phyloP scores from a whole-genome alignment of 2,888 invertebrate species.

The Drosophila mayaguana region DNA sequence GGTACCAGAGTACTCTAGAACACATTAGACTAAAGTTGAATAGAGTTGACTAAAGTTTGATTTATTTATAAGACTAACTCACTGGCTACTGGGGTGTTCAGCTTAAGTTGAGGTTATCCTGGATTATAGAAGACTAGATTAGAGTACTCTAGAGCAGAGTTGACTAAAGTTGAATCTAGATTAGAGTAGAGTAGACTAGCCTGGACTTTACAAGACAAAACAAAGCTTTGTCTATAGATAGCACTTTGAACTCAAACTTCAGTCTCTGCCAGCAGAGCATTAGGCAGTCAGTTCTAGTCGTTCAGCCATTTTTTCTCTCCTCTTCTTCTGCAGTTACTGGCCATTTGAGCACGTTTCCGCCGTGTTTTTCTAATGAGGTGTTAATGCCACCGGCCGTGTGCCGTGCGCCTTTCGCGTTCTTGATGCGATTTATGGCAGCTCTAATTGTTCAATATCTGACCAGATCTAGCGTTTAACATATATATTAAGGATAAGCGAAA shows the following conservation, averaged over 20 bases:
- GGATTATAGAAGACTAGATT: too few species aligned
- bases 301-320: neutral
- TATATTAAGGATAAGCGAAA: slow-evolving; percentile 27
- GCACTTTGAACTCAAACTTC: neutral
- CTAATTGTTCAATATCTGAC: slow-evolving; percentile 41
- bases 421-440: slow-evolving; percentile 52
- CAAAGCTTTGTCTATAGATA: too few species aligned
- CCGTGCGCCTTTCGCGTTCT: slow-evolving; percentile 21
- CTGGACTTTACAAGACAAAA: neutral
- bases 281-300: neutral
- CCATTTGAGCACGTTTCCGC: slow-evolving; percentile 52
- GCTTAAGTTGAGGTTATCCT: too few species aligned
- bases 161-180: too few species aligned
- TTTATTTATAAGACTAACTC: too few species aligned
- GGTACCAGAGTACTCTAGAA: too few species aligned
- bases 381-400: slow-evolving; percentile 49
- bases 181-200: neutral
- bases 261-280: neutral
- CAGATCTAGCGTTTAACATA: neutral
- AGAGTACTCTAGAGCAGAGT: too few species aligned
- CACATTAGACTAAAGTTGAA: too few species aligned
- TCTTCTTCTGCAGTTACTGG: slow-evolving; percentile 20
- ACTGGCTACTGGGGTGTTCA: too few species aligned
- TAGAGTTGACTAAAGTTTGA: too few species aligned
- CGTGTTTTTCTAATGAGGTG: slow-evolving; percentile 66